Percentiles rank a stretch among this genome's conserved stretches.
phyloP scores from a whole-genome alignment of 2,113 vertebrate species.

The Riparia riparia region DNA sequence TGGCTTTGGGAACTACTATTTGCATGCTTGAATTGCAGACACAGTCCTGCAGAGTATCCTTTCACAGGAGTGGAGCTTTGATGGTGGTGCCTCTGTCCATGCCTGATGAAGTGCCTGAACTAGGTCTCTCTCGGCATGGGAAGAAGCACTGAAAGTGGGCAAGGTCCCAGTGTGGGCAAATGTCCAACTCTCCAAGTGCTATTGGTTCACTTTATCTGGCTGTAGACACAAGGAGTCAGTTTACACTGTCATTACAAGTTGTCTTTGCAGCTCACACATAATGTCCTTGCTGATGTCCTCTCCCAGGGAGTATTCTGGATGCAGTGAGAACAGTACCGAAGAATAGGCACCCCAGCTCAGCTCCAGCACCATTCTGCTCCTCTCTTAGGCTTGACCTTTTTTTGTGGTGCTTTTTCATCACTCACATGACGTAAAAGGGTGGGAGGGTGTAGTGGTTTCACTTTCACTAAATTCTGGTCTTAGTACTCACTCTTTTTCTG shows the following conservation, averaged over 20 bases:
- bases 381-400: not conserved
- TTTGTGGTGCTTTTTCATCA: not conserved
- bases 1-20: not conserved
- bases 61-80: not conserved
- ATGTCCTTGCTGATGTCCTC: not conserved
- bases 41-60: not conserved
- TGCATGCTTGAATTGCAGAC: not conserved
- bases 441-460: too few relatives aligned
- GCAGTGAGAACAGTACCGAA: not conserved
- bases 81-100: not conserved
- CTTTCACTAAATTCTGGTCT: too few relatives aligned
- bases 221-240: not conserved
- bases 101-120: not conserved
- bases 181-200: not conserved
- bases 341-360: not conserved
- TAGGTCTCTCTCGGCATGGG: not conserved
- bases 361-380: not conserved
- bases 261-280: not conserved
- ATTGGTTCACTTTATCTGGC: not conserved
- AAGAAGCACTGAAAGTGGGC: not conserved
- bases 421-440: fast-evolving
- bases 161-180: not conserved
- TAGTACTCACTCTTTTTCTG: too few relatives aligned
- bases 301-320: not conserved
- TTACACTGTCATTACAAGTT: not conserved